These are phyloP conservation scores for Cecropterus lyciades DNA, from an alignment of 1,140 invertebrate species.

Conservation along the genomic window DNA sequence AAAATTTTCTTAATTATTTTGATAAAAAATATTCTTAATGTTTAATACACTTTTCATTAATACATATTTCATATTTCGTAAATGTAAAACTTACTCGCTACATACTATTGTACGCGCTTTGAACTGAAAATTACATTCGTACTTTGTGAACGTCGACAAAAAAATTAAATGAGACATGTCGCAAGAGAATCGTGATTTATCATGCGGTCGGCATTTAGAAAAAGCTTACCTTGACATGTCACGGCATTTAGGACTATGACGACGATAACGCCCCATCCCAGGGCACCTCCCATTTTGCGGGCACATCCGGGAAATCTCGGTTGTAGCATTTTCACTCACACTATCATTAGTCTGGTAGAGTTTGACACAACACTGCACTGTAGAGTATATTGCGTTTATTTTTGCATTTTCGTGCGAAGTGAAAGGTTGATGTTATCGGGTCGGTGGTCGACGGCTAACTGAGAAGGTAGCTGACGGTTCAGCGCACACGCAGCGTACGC, in stretches of 20 bases:
- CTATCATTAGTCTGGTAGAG: slow-evolving; percentile 49
- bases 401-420: slow-evolving; percentile 44
- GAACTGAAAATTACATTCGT: background rate
- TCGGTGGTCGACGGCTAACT: slow-evolving; percentile 45
- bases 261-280: slow-evolving; percentile 50
- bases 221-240: slow-evolving; percentile 72
- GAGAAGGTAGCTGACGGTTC: slow-evolving; percentile 20
- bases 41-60: no score
- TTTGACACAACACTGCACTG: slow-evolving; percentile 40
- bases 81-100: no score
- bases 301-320: slow-evolving; percentile 69
- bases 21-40: no score
- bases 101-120: background rate
- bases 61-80: no score
- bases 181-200: slow-evolving; percentile 31
- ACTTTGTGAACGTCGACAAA: slow-evolving; percentile 3
- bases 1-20: no score
- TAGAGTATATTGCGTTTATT: slow-evolving; percentile 28
- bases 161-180: slow-evolving; percentile 22
- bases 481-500: slow-evolving; percentile 35
- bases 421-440: slow-evolving; percentile 38
- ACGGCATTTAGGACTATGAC: slow-evolving; percentile 52
- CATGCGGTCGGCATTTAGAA: slow-evolving; percentile 21
- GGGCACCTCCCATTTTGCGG: slow-evolving; percentile 47
- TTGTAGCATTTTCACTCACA: slow-evolving; percentile 71